Base-by-base conservation (phyloP, 2,888 invertebrate species). In the Drosophila incognita region DNA sequence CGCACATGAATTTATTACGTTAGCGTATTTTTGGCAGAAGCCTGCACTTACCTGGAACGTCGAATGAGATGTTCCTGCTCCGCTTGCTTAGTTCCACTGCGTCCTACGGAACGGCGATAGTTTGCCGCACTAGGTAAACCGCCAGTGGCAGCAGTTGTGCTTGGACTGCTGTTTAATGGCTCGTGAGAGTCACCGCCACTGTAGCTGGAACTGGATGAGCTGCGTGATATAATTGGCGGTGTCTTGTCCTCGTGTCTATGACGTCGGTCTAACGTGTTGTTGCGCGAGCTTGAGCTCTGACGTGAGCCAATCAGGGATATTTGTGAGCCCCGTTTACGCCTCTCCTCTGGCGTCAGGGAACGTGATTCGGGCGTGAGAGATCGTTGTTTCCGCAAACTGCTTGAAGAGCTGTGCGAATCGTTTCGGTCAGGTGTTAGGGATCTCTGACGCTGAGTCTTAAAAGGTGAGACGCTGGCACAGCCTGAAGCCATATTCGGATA, bases 171-270 rank as follows among this genome's bases (percentile, higher is more conserved):
- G 18, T 74, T 83, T 5, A 60, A 58, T 0, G 76, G 76, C 24
- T 87, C 87, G 29, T 85, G 83, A 0, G 70, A 69, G 1, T 92
- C 92, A 0, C 92, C 89, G 18, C 93, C 93, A 61, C 93, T 93
- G 63, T 93, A 93, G 48, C 93, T 93, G 1, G 93, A 93, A 63
- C 93, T 93, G 0, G 93, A 93, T 7, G 93, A 93, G 65, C 93
- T 93, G 29, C 93, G 86, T 13, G 93, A 93, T 52, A 93, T 91
- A 79, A 90, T 92, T 15, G 86, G 75, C 33, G 75, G 76, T 35
- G 90, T 83, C 60, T 92, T 92, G 15, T 93, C 93, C 36, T 92
- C 91, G 61, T 86, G 87, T 24, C 92, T 89, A 58, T 92, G 91
- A 27, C 93, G 92, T 6, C 92, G 90, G 76, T 93, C 93, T 10